phyloP scores from a whole-genome alignment of 2,888 invertebrate species.

The Eupithecia tripunctaria region DNA sequence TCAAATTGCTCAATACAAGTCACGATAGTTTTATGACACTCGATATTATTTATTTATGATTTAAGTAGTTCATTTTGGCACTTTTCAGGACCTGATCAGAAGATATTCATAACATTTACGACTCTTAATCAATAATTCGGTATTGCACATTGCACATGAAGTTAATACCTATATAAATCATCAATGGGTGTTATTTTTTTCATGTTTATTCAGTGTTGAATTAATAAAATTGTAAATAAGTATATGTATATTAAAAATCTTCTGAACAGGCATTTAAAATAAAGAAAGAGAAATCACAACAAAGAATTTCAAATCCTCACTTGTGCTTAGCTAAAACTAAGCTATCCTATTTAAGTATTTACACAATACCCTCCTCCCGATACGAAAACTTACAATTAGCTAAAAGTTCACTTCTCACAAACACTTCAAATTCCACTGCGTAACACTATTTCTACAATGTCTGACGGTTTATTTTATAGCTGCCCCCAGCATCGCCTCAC shows the following conservation, averaged over 20 bases:
- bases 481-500: conserved; percentile 73
- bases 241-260: conserved; percentile 10
- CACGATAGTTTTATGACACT: neutral
- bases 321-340: conserved; percentile 71
- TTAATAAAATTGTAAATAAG: conserved; percentile 9
- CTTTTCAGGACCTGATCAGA: conserved; percentile 19
- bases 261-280: conserved; percentile 43
- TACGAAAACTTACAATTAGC: conserved; percentile 47
- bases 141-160: neutral
- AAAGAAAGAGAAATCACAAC: conserved; percentile 57
- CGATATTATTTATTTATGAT: neutral
- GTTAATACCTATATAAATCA: neutral
- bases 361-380: conserved; percentile 71
- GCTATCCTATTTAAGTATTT: conserved; percentile 62
- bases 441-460: conserved; percentile 58
- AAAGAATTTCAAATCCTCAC: conserved; percentile 77
- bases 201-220: neutral
- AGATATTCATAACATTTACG: conserved; percentile 11
- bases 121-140: neutral
- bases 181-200: neutral
- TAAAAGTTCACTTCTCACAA: conserved; percentile 59
- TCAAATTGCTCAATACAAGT: conserved; percentile 1
- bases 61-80: conserved; percentile 23
- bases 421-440: conserved; percentile 57
- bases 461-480: conserved; percentile 49